phyloP scores from a whole-genome alignment of 1,140 invertebrate genomes.

The Pissodes strobi region DNA sequence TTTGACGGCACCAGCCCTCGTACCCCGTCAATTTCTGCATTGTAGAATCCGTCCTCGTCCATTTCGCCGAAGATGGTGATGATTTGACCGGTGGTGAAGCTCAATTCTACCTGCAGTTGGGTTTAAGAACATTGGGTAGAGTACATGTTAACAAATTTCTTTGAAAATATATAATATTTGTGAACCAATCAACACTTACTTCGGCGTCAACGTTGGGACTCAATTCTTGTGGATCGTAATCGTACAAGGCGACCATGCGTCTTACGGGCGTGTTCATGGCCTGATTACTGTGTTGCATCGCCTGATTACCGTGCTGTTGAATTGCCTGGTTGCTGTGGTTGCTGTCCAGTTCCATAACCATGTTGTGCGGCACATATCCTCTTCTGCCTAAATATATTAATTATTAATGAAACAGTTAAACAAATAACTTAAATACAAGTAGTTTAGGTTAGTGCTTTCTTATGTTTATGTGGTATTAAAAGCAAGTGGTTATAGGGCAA shows the following conservation, averaged over 20 bases:
- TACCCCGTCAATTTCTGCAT: conserved; percentile 90
- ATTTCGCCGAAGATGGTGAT: conserved; percentile 96
- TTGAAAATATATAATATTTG: too few species aligned
- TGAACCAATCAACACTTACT: conserved; percentile 72
- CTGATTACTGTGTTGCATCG: conserved; percentile 63
- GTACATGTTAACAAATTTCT: conserved; percentile 5
- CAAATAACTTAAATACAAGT: too few species aligned
- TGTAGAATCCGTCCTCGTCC: conserved; percentile 97
- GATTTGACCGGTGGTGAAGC: conserved; percentile 92
- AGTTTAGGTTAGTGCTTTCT: too few species aligned
- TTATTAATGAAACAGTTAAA: too few species aligned
- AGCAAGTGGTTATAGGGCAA: too few species aligned
- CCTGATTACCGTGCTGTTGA: conserved; percentile 5
- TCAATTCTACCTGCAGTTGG: conserved; percentile 84
- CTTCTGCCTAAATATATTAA: too few species aligned
- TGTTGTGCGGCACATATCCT: conserved; percentile 97
- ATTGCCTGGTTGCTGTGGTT: conserved; percentile 56
- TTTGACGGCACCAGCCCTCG: conserved; percentile 93
- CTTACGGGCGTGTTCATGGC: conserved; percentile 83
- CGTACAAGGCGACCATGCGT: conserved; percentile 97
- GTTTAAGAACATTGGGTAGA: conserved; percentile 43
- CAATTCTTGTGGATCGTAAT: conserved; percentile 95
- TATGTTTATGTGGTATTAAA: too few species aligned
- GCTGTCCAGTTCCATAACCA: conserved; percentile 93
- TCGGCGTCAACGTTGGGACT: conserved; percentile 98